A percentile compares a stretch with the other conserved stretches of the same genome.
phyloP scores from a whole-genome alignment of 92 coral and sea anemone genomes.

The Actinernus sp. region DNA sequence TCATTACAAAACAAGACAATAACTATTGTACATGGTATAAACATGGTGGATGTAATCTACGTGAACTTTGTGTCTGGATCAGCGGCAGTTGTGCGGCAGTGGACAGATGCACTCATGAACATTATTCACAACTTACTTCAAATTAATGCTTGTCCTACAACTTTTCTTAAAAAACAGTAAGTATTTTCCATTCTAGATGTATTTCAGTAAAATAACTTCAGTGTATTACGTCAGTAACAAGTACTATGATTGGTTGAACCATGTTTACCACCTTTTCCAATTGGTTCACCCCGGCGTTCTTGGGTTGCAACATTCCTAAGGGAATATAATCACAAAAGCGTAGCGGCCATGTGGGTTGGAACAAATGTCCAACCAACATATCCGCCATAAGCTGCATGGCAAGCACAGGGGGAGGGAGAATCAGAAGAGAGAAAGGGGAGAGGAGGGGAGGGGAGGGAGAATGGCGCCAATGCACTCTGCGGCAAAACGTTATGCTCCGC shows the following conservation, averaged over 20 bases:
- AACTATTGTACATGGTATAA: slow-evolving; percentile 90
- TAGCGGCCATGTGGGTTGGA: too few relatives aligned
- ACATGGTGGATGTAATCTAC: slow-evolving; percentile 79
- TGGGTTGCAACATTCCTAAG: too few relatives aligned
- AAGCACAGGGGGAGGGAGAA: too few relatives aligned
- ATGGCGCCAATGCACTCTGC: too few relatives aligned
- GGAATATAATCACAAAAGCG: too few relatives aligned
- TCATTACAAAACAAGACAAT: slow-evolving; percentile 79
- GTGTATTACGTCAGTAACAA: neutral
- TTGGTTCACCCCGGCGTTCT: too few relatives aligned
- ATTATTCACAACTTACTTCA: slow-evolving; percentile 88
- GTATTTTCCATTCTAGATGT: slow-evolving; percentile 4
- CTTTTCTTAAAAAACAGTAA: slow-evolving; percentile 94
- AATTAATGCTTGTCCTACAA: slow-evolving; percentile 87
- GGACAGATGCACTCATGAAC: slow-evolving; percentile 90
- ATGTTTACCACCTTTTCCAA: too few relatives aligned
- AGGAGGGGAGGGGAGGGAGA: too few relatives aligned
- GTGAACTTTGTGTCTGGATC: slow-evolving; percentile 88
- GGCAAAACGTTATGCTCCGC: too few relatives aligned
- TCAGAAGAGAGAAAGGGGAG: too few relatives aligned
- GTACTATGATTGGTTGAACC: neutral
- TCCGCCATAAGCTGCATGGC: too few relatives aligned
- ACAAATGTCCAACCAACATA: too few relatives aligned
- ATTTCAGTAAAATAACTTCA: neutral
- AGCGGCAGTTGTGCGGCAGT: slow-evolving; percentile 63